Evolutionary conservation across 2,113 vertebrate species (phyloP).

Genomic region (Tretioscincus oriximinensis): DNA sequence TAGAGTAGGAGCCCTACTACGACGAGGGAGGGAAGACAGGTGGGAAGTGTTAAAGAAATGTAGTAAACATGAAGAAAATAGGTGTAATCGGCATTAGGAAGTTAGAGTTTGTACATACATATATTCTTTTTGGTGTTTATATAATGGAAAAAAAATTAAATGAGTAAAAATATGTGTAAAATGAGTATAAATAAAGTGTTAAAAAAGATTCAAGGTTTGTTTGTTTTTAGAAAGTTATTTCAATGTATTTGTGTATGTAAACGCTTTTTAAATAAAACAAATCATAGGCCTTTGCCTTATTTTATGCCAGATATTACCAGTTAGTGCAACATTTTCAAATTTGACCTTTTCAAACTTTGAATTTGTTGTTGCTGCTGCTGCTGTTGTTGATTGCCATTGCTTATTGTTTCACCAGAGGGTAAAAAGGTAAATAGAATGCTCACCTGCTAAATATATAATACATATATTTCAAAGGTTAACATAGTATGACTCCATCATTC

Average conservation of each 20-base stretch:
- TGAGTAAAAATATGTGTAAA: too few species aligned
- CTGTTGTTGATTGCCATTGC: slow-evolving; percentile 27
- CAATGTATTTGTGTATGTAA: not conserved
- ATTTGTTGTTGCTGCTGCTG: not conserved
- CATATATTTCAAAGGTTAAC: slow-evolving; percentile 55
- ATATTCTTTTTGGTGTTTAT: too few species aligned
- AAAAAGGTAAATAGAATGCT: slow-evolving; percentile 4
- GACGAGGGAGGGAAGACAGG: too few species aligned
- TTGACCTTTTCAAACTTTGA: slow-evolving; percentile 57
- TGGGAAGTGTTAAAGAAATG: too few species aligned
- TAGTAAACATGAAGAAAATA: too few species aligned
- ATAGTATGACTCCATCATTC: slow-evolving; percentile 5
- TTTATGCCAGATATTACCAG: slow-evolving; percentile 26
- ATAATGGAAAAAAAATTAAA: too few species aligned
- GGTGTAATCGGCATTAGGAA: too few species aligned
- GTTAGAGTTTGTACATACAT: too few species aligned
- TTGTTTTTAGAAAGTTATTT: not conserved
- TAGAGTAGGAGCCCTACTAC: too few species aligned
- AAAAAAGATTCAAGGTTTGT: too few species aligned
- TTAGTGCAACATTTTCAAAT: slow-evolving; percentile 33
- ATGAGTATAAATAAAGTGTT: too few species aligned
- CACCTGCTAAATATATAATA: slow-evolving; percentile 33
- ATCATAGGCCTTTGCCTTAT: not conserved
- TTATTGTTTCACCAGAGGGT: slow-evolving; percentile 26
- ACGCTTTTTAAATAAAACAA: not conserved